Conservation (phyloP, 92 coral and sea anemone species). For the Bergia sp. region DNA sequence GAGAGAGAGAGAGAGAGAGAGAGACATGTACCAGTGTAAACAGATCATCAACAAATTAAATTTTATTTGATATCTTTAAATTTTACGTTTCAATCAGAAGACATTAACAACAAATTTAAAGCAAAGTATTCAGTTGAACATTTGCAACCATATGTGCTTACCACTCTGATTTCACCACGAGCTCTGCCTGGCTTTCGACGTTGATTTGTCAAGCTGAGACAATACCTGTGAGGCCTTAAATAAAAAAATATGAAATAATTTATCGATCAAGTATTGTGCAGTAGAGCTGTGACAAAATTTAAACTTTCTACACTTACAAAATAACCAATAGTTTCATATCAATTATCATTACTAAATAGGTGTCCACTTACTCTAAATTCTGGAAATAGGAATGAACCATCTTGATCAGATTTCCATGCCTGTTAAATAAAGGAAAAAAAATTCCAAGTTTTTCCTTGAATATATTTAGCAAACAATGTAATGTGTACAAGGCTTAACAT, state of each 20-base stretch:
- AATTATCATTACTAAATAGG: background rate
- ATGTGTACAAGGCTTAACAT: background rate
- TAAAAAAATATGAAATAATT: background rate
- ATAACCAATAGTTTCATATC: background rate
- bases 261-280: background rate
- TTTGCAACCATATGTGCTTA: background rate
- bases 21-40: too few relatives aligned
- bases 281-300: background rate
- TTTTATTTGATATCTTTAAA: too few relatives aligned
- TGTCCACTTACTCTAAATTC: conserved; percentile 33
- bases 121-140: background rate
- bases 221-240: conserved; percentile 36
- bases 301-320: background rate
- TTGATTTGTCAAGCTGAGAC: conserved; percentile 24
- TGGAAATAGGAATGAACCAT: conserved; percentile 37
- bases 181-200: conserved; percentile 16
- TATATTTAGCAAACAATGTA: too few relatives aligned
- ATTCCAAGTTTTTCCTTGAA: too few relatives aligned
- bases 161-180: conserved; percentile 35
- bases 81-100: too few relatives aligned
- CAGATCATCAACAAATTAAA: too few relatives aligned
- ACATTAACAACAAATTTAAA: too few relatives aligned
- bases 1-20: too few relatives aligned
- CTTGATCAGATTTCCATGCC: conserved; percentile 46
- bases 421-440: background rate